Evolutionary conservation across 2,797 vertebrate genomes (phyloP).

Genomic region (Chaetophractus vellerosus): DNA sequence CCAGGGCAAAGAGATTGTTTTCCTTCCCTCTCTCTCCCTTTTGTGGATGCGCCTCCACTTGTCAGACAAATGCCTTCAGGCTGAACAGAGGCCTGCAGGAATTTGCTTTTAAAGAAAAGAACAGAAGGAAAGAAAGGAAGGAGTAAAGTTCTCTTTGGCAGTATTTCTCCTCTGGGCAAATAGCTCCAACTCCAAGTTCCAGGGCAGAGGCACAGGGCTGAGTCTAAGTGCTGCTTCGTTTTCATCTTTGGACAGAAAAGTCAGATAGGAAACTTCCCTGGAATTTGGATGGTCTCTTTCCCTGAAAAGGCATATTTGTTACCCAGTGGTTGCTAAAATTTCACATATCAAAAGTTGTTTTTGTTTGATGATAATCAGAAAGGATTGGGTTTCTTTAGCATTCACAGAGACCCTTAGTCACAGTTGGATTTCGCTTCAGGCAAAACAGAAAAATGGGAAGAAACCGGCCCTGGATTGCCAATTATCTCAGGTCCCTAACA

Average conservation of each 20-base stretch:
- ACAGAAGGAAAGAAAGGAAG: neutral
- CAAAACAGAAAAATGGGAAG: slow-evolving; percentile 59
- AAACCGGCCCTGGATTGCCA: neutral
- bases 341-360: slow-evolving; percentile 16
- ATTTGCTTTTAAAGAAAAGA: slow-evolving; percentile 48
- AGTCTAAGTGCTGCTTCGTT: neutral
- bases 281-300: neutral
- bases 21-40: neutral
- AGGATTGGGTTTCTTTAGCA: slow-evolving; percentile 16
- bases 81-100: neutral
- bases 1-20: neutral
- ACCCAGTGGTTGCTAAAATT: neutral
- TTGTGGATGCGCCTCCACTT: neutral
- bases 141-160: neutral
- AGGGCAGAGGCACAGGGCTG: neutral
- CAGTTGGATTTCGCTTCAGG: slow-evolving; percentile 63
- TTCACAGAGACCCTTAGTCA: neutral
- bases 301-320: neutral
- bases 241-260: neutral
- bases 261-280: neutral
- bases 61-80: slow-evolving; percentile 44
- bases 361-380: slow-evolving; percentile 64
- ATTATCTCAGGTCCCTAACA: slow-evolving; percentile 59
- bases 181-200: neutral
- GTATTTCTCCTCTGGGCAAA: neutral